Conservation (phyloP, 2,113 vertebrate species). For the Pimephales promelas region DNA sequence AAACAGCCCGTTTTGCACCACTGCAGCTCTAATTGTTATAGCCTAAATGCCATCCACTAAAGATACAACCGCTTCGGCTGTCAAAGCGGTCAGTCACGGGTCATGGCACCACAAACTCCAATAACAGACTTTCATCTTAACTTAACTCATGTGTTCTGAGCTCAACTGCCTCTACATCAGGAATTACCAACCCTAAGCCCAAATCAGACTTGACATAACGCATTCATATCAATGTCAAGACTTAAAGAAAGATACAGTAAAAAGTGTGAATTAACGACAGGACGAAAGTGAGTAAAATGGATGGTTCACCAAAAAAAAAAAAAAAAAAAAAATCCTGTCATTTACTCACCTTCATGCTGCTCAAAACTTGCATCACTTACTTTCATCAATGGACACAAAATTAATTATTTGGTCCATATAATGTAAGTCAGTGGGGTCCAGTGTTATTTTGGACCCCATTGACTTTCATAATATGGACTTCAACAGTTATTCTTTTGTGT, state of each 20-base stretch:
- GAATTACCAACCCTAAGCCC: not conserved
- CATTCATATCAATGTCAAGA: conserved; percentile 10
- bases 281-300: not conserved
- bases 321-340: not conserved
- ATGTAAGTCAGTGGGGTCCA: not conserved
- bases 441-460: not conserved
- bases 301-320: not conserved
- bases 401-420: not conserved
- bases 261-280: not conserved
- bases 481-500: not conserved
- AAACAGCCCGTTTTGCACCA: not conserved
- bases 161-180: conserved; percentile 23
- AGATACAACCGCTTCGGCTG: not conserved
- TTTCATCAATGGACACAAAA: not conserved
- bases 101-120: conserved; percentile 18
- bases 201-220: not conserved
- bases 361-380: not conserved
- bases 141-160: not conserved
- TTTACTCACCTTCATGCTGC: not conserved
- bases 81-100: conserved; percentile 1
- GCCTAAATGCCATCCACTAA: not conserved
- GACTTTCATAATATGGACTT: not conserved
- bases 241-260: not conserved
- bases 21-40: conserved; percentile 4
- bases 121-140: not conserved